Percentiles rank a stretch among this genome's conserved stretches.
Evolutionary conservation across 2,113 vertebrate species (phyloP).

Genomic region (Takifugu flavidus): DNA sequence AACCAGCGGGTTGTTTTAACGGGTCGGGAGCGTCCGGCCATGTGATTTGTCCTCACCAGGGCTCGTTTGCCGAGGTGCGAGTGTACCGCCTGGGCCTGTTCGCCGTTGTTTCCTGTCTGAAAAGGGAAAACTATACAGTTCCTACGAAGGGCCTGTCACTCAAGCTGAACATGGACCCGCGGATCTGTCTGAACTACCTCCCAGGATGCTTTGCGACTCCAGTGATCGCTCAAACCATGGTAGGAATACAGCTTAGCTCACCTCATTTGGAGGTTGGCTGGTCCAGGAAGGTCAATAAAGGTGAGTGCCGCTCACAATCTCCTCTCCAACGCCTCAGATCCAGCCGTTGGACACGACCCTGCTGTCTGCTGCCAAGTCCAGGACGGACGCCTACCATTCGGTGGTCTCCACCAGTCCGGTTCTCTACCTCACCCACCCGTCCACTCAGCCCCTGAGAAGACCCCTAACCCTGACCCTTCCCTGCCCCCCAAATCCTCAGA

Average conservation of each 20-base stretch:
- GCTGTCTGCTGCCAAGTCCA: slow-evolving; percentile 75
- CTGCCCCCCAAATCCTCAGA: slow-evolving; percentile 78
- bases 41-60: slow-evolving; percentile 44
- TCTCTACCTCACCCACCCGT: slow-evolving; percentile 77
- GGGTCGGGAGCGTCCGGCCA: not conserved
- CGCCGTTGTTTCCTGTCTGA: slow-evolving; percentile 84
- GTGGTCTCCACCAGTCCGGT: slow-evolving; percentile 80
- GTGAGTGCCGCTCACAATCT: slow-evolving; percentile 4
- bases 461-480: slow-evolving; percentile 77
- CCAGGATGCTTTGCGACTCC: slow-evolving; percentile 77
- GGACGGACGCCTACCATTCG: slow-evolving; percentile 67
- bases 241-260: slow-evolving; percentile 30
- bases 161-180: slow-evolving; percentile 78
- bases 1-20: no score
- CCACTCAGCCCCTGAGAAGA: slow-evolving; percentile 71
- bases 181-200: slow-evolving; percentile 80
- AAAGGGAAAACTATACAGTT: slow-evolving; percentile 81
- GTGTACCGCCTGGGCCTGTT: slow-evolving; percentile 83
- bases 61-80: slow-evolving; percentile 79
- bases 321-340: slow-evolving; percentile 65
- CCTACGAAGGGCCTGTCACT: slow-evolving; percentile 74
- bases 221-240: slow-evolving; percentile 79
- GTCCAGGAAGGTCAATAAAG: not conserved
- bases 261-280: not conserved
- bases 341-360: slow-evolving; percentile 80